Evolutionary conservation across 2,888 invertebrate species (phyloP), one percentile per base, ranked within the genome.

Genomic region (Drosophila infuscata): DNA sequence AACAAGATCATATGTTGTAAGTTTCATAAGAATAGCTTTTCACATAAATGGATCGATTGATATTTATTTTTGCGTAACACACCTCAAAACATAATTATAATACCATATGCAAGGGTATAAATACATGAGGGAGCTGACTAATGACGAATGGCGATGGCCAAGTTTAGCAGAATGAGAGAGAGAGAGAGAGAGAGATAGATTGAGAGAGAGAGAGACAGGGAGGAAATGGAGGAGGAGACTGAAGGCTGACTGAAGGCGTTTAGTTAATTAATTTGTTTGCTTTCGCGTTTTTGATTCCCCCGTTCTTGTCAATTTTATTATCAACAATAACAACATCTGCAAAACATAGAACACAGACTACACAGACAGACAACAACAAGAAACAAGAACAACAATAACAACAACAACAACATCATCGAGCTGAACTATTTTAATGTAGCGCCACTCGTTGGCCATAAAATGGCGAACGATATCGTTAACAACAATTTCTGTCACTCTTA

Each of bases 401-500:
- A 38, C 9, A 25, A 38, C 54, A 20, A 51, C n/a, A 20, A 29
- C 53, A 29, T 3, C 48, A 48, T 48, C 38, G 15, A 32, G 20
- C 12, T 8, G n/a, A 52, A 74, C 62, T 41, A 69, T 57, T 64
- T 54, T 51, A 60, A 41, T 72, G 53, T 51, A 74, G 83, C 81
- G 81, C 82, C 81, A 81, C 82, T 32, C 72, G 54, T 66, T 69
- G 77, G 78, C 58, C 72, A 81, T 70, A 79, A 80, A 74, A 79
- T 67, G 65, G 58, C 56, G 4, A 30, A 67, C 71, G 69, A 87
- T 82, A 85, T 85, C 79, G 86, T 89, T 88, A 86, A 79, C 82
- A 76, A 88, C 81, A 74, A 89, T 89, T 83, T 77, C 70, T 89
- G 90, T 76, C 88, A 89, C 71, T 85, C 81, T 79, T 61, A 33